These are phyloP conservation scores for Sylvia borin DNA, from an alignment of 2,797 vertebrate genomes.

Conservation along the genomic window DNA sequence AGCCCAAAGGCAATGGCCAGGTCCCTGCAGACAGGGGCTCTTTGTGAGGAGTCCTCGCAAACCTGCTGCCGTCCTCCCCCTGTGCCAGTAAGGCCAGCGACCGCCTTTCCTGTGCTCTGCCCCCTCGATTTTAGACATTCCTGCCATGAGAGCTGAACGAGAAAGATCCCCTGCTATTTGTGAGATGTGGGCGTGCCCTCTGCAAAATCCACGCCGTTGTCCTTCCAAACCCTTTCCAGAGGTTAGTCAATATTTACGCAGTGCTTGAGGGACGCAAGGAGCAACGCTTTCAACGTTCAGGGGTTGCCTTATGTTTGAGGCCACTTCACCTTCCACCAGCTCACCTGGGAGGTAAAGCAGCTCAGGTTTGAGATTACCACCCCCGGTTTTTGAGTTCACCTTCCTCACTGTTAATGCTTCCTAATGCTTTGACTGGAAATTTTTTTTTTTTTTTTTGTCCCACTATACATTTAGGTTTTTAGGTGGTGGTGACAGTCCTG, in stretches of 20 bases:
- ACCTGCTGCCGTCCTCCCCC: neutral
- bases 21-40: constrained; percentile 30
- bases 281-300: neutral
- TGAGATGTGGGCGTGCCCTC: constrained; percentile 9
- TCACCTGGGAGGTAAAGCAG: constrained; percentile 11
- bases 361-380: neutral
- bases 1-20: neutral
- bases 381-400: neutral
- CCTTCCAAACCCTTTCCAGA: constrained; percentile 3
- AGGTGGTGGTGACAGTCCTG: neutral
- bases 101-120: constrained; percentile 5
- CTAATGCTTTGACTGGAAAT: neutral
- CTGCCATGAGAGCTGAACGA: neutral
- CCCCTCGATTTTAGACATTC: neutral
- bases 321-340: neutral
- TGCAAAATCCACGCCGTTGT: neutral
- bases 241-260: constrained; percentile 27
- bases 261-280: neutral
- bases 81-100: neutral
- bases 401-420: neutral
- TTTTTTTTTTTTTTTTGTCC: neutral
- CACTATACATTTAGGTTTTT: neutral
- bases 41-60: neutral
- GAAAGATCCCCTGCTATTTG: constrained; percentile 9
- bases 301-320: neutral